Evolutionary conservation across 2,888 invertebrate species (phyloP), one percentile per base, ranked within the genome.

Genomic region (Coleophora flavipennella): DNA sequence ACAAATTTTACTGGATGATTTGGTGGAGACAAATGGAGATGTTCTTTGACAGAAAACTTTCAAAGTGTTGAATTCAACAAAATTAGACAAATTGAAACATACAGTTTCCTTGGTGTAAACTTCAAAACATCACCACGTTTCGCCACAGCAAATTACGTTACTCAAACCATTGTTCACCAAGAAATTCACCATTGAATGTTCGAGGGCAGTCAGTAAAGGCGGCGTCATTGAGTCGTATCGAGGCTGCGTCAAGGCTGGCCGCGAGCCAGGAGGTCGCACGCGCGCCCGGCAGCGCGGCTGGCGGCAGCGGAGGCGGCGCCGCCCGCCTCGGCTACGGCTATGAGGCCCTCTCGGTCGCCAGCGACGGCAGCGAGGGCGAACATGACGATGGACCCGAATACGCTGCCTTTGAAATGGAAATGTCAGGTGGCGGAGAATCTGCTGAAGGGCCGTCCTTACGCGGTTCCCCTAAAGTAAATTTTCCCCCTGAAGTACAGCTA

Each of bases 391-490:
- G 62, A 31, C 76, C 74, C 25, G 80, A 81, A 33, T 83, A 81
- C 67, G 64, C 75, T 31, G 69, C 78, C 41, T 75, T 80, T 44
- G 81, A 79, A 52, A 80, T 81, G 83, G 83, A 85, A 46, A 57
- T 74, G 29, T 79, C 83, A 2, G 80, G 70, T 36, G 79, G 78
- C 11, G 75, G 67, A 14, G 83, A 81, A 48, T 80, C 83, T 4
- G 64, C 59, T 25, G 81, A 81, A 38, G 79, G 74, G 3, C 79
- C 78, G 1, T 80, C 81, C 7, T 81, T 78, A 7, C 68, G 83
- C 26, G 78, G 85, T 46, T 89, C 87, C 41, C 86, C 88, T 44
- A 86, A 90, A 53, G 91, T 91, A 34, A 91, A 91, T 63, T 91
- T 91, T 59, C 90, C 86, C 8, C 88, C 87, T 26, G 83, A 79